Conservation (phyloP, 2,797 vertebrate species). For the Brotula barbata region DNA sequence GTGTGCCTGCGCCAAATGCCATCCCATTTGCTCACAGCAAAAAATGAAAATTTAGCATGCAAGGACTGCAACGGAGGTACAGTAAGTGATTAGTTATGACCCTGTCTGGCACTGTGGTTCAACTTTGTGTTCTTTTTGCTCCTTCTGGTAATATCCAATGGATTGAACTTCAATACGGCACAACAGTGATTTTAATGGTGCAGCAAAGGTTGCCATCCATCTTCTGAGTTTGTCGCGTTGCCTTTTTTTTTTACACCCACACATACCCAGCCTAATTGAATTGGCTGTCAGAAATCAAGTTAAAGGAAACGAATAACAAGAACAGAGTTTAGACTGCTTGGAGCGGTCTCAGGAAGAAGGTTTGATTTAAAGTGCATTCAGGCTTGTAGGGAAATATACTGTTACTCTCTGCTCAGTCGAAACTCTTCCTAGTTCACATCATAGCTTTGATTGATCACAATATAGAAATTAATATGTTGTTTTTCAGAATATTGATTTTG, state of each 20-base stretch:
- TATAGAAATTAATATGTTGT: not conserved
- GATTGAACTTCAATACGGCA: constrained; percentile 51
- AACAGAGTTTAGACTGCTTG: constrained; percentile 40
- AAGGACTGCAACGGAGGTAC: constrained; percentile 24
- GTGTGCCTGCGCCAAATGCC: not conserved
- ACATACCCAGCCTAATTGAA: constrained; percentile 71
- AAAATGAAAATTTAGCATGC: constrained; percentile 29
- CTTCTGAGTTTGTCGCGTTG: constrained; percentile 68
- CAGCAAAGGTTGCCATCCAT: constrained; percentile 77
- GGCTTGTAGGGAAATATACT: constrained; percentile 32
- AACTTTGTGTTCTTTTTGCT: constrained; percentile 45
- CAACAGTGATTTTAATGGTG: constrained; percentile 70
- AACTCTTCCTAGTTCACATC: constrained; percentile 1
- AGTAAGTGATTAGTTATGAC: constrained; percentile 51
- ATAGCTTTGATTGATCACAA: not conserved
- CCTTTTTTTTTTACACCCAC: constrained; percentile 63
- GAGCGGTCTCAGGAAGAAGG: constrained; percentile 27
- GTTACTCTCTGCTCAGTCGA: constrained; percentile 1
- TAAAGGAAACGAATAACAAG: constrained; percentile 63
- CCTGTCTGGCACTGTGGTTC: constrained; percentile 30
- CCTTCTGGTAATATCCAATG: constrained; percentile 50
- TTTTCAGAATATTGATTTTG: constrained; percentile 15
- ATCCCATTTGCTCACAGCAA: constrained; percentile 9
- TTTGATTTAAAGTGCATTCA: constrained; percentile 51
- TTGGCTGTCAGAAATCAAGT: constrained; percentile 71